Evolutionary conservation across 2,113 vertebrate genomes (phyloP), one percentile per base, ranked within the genome.

Genomic region (Calidris pygmaea): DNA sequence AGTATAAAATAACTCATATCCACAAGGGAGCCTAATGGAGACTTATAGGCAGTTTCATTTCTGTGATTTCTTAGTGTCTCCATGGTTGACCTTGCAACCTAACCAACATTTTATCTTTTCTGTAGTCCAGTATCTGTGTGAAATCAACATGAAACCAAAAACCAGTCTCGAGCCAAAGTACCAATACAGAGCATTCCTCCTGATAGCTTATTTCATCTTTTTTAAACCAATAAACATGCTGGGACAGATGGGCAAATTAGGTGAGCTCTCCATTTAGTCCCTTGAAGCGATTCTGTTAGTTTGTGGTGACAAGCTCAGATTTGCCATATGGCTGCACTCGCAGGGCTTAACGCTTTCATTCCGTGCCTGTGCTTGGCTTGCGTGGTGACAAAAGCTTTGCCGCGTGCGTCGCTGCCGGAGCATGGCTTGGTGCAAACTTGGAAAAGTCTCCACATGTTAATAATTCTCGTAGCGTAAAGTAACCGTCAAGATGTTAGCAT

Each of bases 311-410:
- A 96, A 95, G 94, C 87, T 95, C 79, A 88, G 97, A 96, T 97
- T 90, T 97, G 96, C 97, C 98, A 98, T 98, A 98, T 98, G 98
- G 97, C 95, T 77, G 34, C 77, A 34, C 71, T 91, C 95, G 90
- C 52, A 92, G 80, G 78, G 85, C 34, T 94, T 95, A 94, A 74
- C 63, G 10, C 78, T 89, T 93, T 12, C 34, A 47, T 84, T 90
- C 48, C 80, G 43, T 47, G 66, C 62, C 47, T 67, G 50, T 43
- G 60, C 63, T 85, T 3, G 4, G 85, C 67, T 94, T 81, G 37
- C 77, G 55, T 60, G 52, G 50, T 70, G 52, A 78, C 85, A 85
- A 62, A 88, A 93, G 89, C 90, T 87, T 82, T 90, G 85, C 63
- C 9, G 3, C 1, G 1, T 32, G 34, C 20, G 4, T 56, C 83